These are phyloP conservation scores for Pogonognathellus flavescens DNA, from an alignment of 1,140 invertebrate genomes.

Conservation along the genomic window DNA sequence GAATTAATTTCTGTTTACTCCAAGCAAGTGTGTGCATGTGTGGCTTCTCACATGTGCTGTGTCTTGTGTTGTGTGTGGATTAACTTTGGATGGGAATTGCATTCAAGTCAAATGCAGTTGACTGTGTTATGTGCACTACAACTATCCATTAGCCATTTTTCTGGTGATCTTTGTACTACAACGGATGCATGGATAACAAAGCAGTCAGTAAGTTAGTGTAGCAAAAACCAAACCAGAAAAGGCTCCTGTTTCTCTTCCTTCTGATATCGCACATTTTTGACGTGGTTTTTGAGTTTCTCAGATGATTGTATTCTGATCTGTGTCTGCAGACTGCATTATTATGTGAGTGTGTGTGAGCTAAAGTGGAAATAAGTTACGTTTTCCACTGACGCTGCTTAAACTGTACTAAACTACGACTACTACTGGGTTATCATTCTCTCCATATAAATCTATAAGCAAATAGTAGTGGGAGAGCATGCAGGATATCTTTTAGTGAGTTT, in stretches of 20 bases:
- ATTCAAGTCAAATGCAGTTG: conserved; percentile 2
- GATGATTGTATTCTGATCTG: too few species aligned
- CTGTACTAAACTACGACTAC: too few species aligned
- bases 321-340: too few species aligned
- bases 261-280: background rate
- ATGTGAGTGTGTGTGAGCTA: too few species aligned
- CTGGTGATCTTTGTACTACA: background rate
- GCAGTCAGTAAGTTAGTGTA: background rate
- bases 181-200: background rate
- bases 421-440: too few species aligned
- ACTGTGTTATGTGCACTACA: background rate
- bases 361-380: too few species aligned
- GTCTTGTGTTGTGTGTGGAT: background rate
- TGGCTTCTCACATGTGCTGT: background rate
- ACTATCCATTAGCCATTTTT: background rate
- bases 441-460: too few species aligned
- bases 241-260: conserved; percentile 18
- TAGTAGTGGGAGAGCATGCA: too few species aligned
- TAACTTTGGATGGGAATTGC: background rate
- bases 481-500: too few species aligned
- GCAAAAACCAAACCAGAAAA: background rate
- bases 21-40: too few species aligned
- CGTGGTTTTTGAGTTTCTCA: background rate
- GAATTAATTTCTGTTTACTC: too few species aligned
- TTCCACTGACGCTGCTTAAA: too few species aligned